Conservation (phyloP, 1,140 invertebrate genomes). For the Phymastichus coffea region DNA sequence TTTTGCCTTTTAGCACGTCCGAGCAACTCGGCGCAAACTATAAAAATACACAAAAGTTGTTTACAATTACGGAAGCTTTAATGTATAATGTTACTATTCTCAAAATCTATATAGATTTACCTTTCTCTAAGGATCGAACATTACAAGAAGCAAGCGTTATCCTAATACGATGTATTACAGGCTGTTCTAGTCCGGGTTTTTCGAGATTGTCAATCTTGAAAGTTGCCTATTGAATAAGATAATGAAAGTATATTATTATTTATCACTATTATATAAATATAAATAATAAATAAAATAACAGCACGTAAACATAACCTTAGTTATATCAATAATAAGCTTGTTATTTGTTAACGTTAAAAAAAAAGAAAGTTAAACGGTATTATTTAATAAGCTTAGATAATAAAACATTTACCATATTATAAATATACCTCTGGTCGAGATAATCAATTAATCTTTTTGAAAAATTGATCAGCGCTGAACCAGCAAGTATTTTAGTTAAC, state of each 20-base stretch:
- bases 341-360: too few species aligned
- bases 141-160: slow-evolving; percentile 97
- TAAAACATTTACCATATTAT: slow-evolving; percentile 7
- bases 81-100: too few species aligned
- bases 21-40: slow-evolving; percentile 94
- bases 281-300: too few species aligned
- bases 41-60: slow-evolving; percentile 38
- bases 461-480: slow-evolving; percentile 25
- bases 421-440: slow-evolving; percentile 12
- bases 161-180: slow-evolving; percentile 88
- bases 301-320: too few species aligned
- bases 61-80: too few species aligned
- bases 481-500: background rate
- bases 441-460: slow-evolving; percentile 15
- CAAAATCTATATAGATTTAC: too few species aligned
- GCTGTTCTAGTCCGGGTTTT: slow-evolving; percentile 81
- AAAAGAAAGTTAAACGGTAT: too few species aligned
- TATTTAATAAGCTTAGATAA: too few species aligned
- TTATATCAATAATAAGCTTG: too few species aligned
- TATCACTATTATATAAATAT: too few species aligned
- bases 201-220: slow-evolving; percentile 73
- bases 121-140: slow-evolving; percentile 95
- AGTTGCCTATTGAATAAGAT: slow-evolving; percentile 51
- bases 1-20: slow-evolving; percentile 95
- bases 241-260: too few species aligned